Evolutionary conservation across 1,140 invertebrate species (phyloP).

Genomic region (Leptestheria dahalacensis): DNA sequence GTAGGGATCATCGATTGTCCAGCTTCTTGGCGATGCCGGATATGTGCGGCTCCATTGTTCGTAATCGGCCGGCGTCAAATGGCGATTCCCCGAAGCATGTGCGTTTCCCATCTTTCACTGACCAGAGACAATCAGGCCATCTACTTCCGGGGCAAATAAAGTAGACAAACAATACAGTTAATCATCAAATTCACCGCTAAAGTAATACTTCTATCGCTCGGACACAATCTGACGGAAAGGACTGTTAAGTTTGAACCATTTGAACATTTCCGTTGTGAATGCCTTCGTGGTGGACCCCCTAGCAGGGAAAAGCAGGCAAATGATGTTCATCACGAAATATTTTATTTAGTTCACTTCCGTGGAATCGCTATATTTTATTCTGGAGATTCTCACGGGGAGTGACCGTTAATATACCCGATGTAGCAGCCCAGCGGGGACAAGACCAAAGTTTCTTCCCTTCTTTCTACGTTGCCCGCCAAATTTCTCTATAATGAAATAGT

Average conservation of each 20-base stretch:
- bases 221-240: too few species aligned
- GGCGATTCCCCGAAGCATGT: not conserved
- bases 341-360: not conserved
- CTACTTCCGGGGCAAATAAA: not conserved
- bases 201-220: too few species aligned
- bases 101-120: not conserved
- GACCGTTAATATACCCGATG: not conserved
- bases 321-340: too few species aligned
- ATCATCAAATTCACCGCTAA: too few species aligned
- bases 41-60: not conserved
- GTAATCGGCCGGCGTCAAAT: not conserved
- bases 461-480: too few species aligned
- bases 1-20: not conserved
- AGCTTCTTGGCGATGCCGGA: not conserved
- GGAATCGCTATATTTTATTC: not conserved
- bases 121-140: not conserved
- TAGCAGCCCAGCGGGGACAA: not conserved
- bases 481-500: too few species aligned
- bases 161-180: not conserved
- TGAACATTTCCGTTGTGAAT: too few species aligned
- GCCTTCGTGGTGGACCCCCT: too few species aligned
- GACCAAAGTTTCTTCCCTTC: too few species aligned
- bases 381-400: not conserved
- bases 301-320: not conserved
- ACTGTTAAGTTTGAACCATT: too few species aligned